Percentiles rank a stretch among this genome's conserved stretches.
These are phyloP conservation scores for Pampusana beccarii DNA, from an alignment of 2,113 vertebrate species.

Conservation along the genomic window DNA sequence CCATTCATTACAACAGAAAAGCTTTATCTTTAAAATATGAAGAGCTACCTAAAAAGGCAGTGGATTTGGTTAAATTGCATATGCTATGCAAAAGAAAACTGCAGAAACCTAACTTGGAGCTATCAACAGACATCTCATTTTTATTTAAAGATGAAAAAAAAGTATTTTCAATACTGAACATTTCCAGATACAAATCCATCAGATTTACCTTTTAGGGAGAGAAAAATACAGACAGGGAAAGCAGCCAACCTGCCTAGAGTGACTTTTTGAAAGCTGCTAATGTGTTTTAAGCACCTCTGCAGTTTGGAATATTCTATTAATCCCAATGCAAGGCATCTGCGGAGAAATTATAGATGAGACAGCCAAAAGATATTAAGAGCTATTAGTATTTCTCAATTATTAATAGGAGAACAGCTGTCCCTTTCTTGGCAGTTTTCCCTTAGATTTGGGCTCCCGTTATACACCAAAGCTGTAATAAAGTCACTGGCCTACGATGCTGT, in stretches of 20 bases:
- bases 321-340: neutral
- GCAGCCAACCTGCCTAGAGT: neutral
- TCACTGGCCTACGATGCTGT: neutral
- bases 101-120: neutral
- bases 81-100: neutral
- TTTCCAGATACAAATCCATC: neutral
- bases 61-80: neutral
- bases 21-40: neutral
- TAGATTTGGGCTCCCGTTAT: neutral
- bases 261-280: neutral
- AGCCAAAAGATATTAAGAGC: neutral
- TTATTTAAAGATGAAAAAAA: neutral
- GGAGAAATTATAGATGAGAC: neutral
- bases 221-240: neutral
- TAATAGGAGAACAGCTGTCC: neutral
- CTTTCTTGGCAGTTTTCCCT: neutral
- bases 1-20: neutral
- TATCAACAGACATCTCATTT: neutral
- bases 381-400: constrained; percentile 19
- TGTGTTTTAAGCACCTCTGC: neutral
- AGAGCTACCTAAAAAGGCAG: neutral
- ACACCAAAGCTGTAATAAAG: neutral
- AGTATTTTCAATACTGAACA: neutral
- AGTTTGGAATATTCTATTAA: neutral
- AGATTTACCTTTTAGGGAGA: neutral